Evolutionary conservation across 2,797 vertebrate species (phyloP).

Genomic region (Cheirogaleus major): DNA sequence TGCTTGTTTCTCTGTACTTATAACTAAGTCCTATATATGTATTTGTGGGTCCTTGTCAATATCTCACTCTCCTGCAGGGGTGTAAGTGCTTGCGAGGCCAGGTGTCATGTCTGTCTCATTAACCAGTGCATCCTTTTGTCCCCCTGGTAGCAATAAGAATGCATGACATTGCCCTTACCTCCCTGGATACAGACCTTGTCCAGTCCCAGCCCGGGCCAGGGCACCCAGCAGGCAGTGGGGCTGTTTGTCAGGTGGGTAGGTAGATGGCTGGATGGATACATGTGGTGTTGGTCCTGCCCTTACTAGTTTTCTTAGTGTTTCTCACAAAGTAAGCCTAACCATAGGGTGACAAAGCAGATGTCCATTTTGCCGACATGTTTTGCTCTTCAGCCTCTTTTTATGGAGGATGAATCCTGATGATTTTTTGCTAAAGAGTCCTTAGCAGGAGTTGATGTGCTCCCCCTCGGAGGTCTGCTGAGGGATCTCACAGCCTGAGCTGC

Average conservation of each 20-base stretch:
- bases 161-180: background rate
- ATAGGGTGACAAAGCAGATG: accelerated
- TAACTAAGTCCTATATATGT: background rate
- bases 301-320: background rate
- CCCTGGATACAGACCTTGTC: background rate
- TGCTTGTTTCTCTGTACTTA: background rate
- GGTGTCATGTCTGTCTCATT: background rate
- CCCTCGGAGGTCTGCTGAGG: background rate
- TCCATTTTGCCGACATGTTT: background rate
- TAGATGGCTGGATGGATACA: background rate
- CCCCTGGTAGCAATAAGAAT: background rate
- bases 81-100: background rate
- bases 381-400: background rate
- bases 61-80: background rate
- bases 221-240: background rate
- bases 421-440: background rate
- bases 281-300: background rate
- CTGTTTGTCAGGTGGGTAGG: accelerated
- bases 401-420: background rate
- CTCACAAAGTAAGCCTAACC: background rate
- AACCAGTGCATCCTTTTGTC: background rate
- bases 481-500: background rate
- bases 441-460: background rate
- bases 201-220: background rate
- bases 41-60: background rate